Percentiles rank a stretch among this genome's conserved stretches.
Evolutionary conservation across 1,140 invertebrate genomes (phyloP).

Genomic region (Andricus grossulariae): DNA sequence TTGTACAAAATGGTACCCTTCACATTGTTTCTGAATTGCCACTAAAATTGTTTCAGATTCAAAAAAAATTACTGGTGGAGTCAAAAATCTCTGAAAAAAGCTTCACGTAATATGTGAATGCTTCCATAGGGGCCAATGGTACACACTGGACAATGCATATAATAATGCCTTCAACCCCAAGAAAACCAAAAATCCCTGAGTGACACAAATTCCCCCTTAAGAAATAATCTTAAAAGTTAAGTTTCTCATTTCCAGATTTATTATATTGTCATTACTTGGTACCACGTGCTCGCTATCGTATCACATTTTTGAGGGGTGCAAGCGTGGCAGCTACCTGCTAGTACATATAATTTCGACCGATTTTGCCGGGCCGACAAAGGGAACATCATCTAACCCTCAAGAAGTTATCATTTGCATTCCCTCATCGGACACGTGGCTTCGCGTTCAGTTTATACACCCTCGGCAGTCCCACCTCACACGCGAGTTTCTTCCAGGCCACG

Average conservation of each 20-base stretch:
- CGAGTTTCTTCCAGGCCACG: conserved; percentile 46
- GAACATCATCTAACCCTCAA: conserved; percentile 45
- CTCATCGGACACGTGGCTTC: conserved; percentile 57
- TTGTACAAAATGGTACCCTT: too few species aligned
- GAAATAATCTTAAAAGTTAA: background rate
- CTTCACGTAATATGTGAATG: too few species aligned
- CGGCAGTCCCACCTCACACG: conserved; percentile 46
- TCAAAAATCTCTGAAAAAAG: too few species aligned
- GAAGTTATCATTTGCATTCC: conserved; percentile 65
- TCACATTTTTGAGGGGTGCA: conserved; percentile 1
- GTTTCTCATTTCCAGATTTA: background rate
- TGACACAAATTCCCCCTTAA: too few species aligned
- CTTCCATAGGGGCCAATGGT: too few species aligned
- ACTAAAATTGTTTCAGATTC: too few species aligned
- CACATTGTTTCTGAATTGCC: too few species aligned
- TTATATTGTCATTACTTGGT: conserved; percentile 21
- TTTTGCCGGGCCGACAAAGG: conserved; percentile 39
- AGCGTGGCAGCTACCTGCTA: conserved; percentile 27
- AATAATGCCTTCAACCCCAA: too few species aligned
- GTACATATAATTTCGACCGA: conserved; percentile 37
- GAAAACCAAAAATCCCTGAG: too few species aligned
- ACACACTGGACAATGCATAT: too few species aligned
- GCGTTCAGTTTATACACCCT: conserved; percentile 49
- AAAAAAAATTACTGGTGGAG: too few species aligned
- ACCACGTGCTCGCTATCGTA: conserved; percentile 14